phyloP scores from a whole-genome alignment of 1,140 invertebrate species.

The Scylla paramamosain region DNA sequence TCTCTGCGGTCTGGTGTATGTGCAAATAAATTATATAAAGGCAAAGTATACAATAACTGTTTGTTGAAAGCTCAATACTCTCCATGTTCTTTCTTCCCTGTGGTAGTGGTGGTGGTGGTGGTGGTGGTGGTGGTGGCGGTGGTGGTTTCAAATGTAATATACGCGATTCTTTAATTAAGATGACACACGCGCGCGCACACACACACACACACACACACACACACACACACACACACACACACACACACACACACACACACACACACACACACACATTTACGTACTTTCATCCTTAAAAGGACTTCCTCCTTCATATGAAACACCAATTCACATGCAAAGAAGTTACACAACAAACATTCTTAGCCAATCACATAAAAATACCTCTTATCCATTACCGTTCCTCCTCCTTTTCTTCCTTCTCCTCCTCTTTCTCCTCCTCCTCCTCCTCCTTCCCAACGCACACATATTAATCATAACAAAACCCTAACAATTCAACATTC shows the following conservation, averaged over 20 bases:
- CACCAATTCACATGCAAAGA: too few species aligned
- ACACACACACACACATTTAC: too few species aligned
- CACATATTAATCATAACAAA: not conserved
- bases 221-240: constrained; percentile 4
- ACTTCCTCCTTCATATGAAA: too few species aligned
- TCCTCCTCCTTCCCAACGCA: not conserved
- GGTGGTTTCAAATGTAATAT: not conserved
- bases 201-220: constrained; percentile 13
- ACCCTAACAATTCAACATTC: not conserved
- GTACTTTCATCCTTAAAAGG: not conserved
- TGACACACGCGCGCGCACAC: not conserved
- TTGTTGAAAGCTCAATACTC: not conserved
- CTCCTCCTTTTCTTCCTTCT: not conserved
- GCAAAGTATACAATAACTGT: not conserved
- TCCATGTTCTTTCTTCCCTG: not conserved
- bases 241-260: not conserved
- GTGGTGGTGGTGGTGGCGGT: not conserved
- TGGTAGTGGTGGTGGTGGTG: not conserved
- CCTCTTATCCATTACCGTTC: too few species aligned
- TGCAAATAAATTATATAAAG: not conserved
- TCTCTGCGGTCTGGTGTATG: too few species aligned
- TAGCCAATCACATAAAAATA: too few species aligned
- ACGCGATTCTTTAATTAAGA: not conserved
- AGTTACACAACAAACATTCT: too few species aligned
- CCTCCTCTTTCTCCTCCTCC: not conserved